These are phyloP conservation scores for Hipparchia sbordonii DNA, from an alignment of 2,888 invertebrate genomes.

Conservation along the genomic window DNA sequence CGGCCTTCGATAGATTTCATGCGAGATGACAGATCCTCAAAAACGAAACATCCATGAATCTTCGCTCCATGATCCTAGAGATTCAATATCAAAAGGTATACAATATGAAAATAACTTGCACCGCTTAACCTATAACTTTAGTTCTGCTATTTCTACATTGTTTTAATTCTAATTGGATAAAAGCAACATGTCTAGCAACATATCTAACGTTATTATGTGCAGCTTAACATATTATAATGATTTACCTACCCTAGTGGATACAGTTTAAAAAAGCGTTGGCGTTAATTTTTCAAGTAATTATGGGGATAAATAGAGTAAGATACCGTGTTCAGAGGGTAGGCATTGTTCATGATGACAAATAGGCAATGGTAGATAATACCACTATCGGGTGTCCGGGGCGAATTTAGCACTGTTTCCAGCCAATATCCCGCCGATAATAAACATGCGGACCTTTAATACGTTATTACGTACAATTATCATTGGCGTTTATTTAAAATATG, in stretches of 20 bases:
- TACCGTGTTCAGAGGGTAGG: slow-evolving; percentile 62
- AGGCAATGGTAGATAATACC: slow-evolving; percentile 77
- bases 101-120: no score
- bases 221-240: not conserved
- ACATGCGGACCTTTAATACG: slow-evolving; percentile 53
- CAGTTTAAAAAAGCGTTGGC: slow-evolving; percentile 34
- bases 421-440: slow-evolving; percentile 79
- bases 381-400: slow-evolving; percentile 75
- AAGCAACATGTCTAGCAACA: no score
- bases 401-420: slow-evolving; percentile 80
- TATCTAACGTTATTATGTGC: no score
- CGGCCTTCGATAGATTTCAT: no score
- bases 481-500: slow-evolving; percentile 36
- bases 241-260: no score
- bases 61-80: no score
- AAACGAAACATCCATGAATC: no score
- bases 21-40: no score
- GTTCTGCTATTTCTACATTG: no score
- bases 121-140: no score
- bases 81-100: no score
- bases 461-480: slow-evolving; percentile 42
- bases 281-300: slow-evolving; percentile 58
- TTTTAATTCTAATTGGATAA: no score
- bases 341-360: slow-evolving; percentile 81
- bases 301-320: slow-evolving; percentile 73